Evolutionary conservation across 2,113 vertebrate genomes (phyloP), one percentile per base, ranked within the genome.

Genomic region (Otocyon megalotis): DNA sequence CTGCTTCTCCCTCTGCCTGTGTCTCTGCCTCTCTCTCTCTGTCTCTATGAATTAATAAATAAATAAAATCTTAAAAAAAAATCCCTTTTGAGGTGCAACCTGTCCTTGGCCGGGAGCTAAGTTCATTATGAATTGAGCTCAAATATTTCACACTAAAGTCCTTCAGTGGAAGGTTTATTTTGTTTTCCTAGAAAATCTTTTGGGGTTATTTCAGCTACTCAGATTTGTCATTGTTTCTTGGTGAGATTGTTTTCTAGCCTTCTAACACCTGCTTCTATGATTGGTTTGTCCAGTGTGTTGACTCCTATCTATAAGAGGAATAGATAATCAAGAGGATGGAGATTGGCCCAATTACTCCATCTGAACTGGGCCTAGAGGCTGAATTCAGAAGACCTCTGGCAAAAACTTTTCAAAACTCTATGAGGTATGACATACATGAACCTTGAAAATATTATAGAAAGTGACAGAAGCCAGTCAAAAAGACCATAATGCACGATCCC

Each of bases 111-210:
- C 72, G 9, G 28, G 35, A 77, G 30, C 11, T 72, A 86, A 94
- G 8, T 26, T 79, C n/a, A 63, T 48, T n/a, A 28, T 62, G 30
- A 92, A 92, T 0, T 50, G 60, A 76, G 50, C 67, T 69, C 74
- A 92, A 82, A n/a, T 74, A 91, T 81, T 91, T 82, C 72, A 48
- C 50, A 96, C 12, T 56, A 50, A 92, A 84, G 24, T 1, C 48
- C 35, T 87, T 96, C 35, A 65, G 26, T 89, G 17, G 6, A 84
- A 54, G 30, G 58, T 71, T 69, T 72, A 69, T 71, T 53, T 69
- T 72, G 56, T 71, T 62, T 88, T 84, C 54, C 60, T 48, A 84
- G 28, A 71, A 94, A 88, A 92, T 72, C 43, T 90, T 74, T 60
- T 22, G 82, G 58, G 37, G 88, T n/a, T 93, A 93, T 80, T 72